phyloP scores from a whole-genome alignment of 2,888 invertebrate species.

The Eupithecia tripunctaria region DNA sequence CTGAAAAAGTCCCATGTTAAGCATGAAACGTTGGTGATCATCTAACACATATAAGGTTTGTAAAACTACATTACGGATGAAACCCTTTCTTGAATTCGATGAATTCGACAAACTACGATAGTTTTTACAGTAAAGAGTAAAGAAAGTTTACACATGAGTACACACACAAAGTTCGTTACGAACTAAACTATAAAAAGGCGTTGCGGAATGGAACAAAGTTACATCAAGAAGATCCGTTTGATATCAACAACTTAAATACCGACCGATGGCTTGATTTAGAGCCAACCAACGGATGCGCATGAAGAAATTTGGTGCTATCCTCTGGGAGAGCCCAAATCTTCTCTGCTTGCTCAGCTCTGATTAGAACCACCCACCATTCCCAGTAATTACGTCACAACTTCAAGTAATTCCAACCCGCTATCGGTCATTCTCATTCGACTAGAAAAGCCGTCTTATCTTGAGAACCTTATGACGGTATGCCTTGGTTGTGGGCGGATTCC shows the following conservation, averaged over 20 bases:
- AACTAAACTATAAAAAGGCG: neutral
- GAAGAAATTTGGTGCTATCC: neutral
- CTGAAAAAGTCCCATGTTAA: no score
- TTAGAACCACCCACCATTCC: neutral
- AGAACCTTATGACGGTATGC: conserved; percentile 32
- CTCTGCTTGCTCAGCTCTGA: neutral
- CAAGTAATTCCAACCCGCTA: conserved; percentile 23
- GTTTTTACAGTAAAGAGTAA: no score
- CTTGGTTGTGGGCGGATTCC: conserved; percentile 33
- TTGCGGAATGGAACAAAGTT: no score
- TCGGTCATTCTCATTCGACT: conserved; percentile 41
- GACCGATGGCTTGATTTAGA: no score
- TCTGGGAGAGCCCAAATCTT: neutral
- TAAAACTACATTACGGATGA: no score
- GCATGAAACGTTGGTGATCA: no score
- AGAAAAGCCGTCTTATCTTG: conserved; percentile 41
- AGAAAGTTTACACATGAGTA: no score
- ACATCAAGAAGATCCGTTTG: neutral
- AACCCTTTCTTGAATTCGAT: no score
- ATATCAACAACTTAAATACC: neutral
- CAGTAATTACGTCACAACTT: conserved; percentile 4
- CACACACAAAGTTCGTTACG: no score
- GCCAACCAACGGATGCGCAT: no score
- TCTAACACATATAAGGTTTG: no score
- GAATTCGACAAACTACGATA: no score